Conservation (phyloP, 2,113 vertebrate genomes). For the Mohoua ochrocephala region DNA sequence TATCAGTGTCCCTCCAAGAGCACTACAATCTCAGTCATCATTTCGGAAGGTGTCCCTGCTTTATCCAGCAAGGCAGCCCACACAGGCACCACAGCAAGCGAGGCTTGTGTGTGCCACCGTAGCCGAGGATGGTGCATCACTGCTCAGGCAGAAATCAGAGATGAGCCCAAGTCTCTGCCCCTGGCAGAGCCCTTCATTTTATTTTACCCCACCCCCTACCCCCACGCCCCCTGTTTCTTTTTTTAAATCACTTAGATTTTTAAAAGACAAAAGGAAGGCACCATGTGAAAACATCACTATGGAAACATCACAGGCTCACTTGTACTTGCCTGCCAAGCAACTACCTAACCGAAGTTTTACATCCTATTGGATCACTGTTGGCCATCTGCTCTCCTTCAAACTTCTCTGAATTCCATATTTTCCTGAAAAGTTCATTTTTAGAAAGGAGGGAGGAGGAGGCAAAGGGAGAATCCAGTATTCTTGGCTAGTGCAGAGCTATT, state of each 20-base stretch:
- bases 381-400: conserved; percentile 56
- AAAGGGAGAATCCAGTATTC: conserved; percentile 45
- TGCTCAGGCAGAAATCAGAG: conserved; percentile 1
- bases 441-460: conserved; percentile 19
- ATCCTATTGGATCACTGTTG: conserved; percentile 46
- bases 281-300: conserved; percentile 64
- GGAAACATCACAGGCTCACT: conserved; percentile 65
- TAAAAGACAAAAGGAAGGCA: conserved; percentile 45
- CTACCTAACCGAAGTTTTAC: conserved; percentile 50
- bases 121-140: background rate
- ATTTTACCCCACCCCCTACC: background rate
- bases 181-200: background rate
- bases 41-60: background rate
- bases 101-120: background rate
- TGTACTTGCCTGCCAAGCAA: conserved; percentile 50
- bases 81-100: background rate
- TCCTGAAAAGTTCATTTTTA: conserved; percentile 64
- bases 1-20: background rate
- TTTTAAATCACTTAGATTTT: conserved; percentile 31
- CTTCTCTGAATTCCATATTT: conserved; percentile 42
- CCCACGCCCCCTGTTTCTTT: background rate
- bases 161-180: background rate
- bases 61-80: background rate
- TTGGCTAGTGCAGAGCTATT: conserved; percentile 20
- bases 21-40: background rate